These are phyloP conservation scores for Premnoplex brunnescens DNA, from an alignment of 2,797 vertebrate species.

Conservation along the genomic window DNA sequence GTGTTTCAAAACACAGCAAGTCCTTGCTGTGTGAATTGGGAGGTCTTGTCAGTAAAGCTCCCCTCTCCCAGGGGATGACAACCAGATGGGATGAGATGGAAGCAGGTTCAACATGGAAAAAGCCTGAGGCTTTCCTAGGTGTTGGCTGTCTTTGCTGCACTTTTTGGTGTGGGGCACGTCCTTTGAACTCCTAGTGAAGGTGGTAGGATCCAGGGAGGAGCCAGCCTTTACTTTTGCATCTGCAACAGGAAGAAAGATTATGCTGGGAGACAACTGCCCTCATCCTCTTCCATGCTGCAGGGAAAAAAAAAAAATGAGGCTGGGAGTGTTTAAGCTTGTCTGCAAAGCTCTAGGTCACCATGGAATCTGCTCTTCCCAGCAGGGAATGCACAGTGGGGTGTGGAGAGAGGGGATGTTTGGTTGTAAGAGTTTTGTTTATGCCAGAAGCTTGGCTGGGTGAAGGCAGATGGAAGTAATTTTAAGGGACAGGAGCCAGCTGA, in stretches of 20 bases:
- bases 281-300: neutral
- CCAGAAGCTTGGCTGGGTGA: neutral
- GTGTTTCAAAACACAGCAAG: neutral
- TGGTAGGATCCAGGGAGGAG: neutral
- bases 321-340: neutral
- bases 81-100: neutral
- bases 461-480: slow-evolving; percentile 56
- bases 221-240: neutral
- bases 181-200: neutral
- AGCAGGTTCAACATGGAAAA: neutral
- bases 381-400: neutral
- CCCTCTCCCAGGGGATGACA: rapidly evolving
- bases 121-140: neutral
- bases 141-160: neutral
- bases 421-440: neutral
- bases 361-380: neutral
- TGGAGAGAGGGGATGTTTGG: neutral
- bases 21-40: neutral
- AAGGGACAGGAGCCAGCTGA: slow-evolving; percentile 22
- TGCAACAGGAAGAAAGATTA: neutral
- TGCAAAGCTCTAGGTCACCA: neutral
- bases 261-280: neutral
- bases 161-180: neutral
- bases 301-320: neutral
- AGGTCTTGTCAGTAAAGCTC: neutral